Evolutionary conservation across 2,113 vertebrate species (phyloP).

Genomic region (Lophochroa leadbeateri): DNA sequence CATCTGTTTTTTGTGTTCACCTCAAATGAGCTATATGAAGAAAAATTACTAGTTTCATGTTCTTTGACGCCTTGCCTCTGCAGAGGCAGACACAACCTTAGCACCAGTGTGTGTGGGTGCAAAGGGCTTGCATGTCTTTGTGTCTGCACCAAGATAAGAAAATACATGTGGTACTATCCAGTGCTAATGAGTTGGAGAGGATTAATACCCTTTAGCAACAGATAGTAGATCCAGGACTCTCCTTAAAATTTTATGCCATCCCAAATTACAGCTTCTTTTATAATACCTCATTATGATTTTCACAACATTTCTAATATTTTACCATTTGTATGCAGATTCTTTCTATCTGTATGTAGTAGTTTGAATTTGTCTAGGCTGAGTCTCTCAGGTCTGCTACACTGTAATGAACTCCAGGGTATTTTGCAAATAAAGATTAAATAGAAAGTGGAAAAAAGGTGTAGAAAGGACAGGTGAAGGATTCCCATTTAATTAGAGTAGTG

Average conservation of each 20-base stretch:
- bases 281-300: not conserved
- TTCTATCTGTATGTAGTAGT: not conserved
- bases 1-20: not conserved
- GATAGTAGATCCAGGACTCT: not conserved
- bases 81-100: not conserved
- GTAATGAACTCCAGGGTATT: slow-evolving; percentile 3
- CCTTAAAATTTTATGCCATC: not conserved
- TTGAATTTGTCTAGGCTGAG: not conserved
- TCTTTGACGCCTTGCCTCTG: not conserved
- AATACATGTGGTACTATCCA: not conserved
- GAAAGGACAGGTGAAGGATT: slow-evolving; percentile 22
- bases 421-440: slow-evolving; percentile 37
- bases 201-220: not conserved
- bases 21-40: not conserved
- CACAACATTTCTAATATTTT: not conserved
- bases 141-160: not conserved
- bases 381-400: not conserved
- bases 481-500: not conserved
- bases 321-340: not conserved
- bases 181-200: not conserved
- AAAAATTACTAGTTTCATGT: not conserved
- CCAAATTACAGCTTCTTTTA: not conserved
- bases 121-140: not conserved
- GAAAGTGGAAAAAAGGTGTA: not conserved
- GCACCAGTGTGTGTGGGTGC: not conserved